Conservation (phyloP, 1,140 invertebrate genomes). For the Panonychus citri region DNA sequence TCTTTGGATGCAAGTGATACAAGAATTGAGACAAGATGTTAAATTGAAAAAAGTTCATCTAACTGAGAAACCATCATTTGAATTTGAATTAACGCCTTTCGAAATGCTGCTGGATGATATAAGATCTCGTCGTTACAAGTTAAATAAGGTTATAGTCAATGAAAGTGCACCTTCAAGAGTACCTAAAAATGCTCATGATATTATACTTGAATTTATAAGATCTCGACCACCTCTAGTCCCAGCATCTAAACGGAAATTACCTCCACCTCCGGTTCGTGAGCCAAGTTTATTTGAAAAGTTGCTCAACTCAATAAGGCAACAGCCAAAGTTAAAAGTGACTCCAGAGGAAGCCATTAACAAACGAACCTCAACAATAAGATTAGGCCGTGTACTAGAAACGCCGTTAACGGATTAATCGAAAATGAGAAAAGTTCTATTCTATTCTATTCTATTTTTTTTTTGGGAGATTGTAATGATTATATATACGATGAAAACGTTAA, state of each 20-base stretch:
- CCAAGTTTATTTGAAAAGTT: constrained; percentile 57
- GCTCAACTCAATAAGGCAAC: constrained; percentile 63
- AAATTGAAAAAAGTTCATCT: constrained; percentile 65
- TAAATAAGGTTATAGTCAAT: constrained; percentile 32
- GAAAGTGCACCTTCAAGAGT: constrained; percentile 52
- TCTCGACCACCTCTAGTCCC: constrained; percentile 77
- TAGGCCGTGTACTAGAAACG: too few species aligned
- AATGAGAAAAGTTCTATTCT: too few species aligned
- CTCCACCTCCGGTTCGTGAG: constrained; percentile 36
- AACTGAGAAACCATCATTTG: constrained; percentile 29
- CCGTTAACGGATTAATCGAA: too few species aligned
- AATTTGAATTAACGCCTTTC: constrained; percentile 87
- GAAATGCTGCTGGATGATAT: constrained; percentile 94
- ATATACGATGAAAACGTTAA: too few species aligned
- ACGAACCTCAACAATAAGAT: too few species aligned
- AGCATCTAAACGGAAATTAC: constrained; percentile 62
- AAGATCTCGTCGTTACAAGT: constrained; percentile 54
- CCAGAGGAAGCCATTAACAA: too few species aligned
- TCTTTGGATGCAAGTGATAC: constrained; percentile 87
- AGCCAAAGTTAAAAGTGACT: constrained; percentile 24
- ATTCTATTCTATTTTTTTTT: too few species aligned
- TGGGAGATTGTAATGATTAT: too few species aligned
- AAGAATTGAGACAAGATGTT: constrained; percentile 51
- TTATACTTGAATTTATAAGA: constrained; percentile 86
- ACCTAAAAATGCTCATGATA: constrained; percentile 76